A percentile compares a stretch with the other conserved stretches of the same genome.
phyloP scores from a whole-genome alignment of 2,797 vertebrate genomes.

The Fistularia commersonii region DNA sequence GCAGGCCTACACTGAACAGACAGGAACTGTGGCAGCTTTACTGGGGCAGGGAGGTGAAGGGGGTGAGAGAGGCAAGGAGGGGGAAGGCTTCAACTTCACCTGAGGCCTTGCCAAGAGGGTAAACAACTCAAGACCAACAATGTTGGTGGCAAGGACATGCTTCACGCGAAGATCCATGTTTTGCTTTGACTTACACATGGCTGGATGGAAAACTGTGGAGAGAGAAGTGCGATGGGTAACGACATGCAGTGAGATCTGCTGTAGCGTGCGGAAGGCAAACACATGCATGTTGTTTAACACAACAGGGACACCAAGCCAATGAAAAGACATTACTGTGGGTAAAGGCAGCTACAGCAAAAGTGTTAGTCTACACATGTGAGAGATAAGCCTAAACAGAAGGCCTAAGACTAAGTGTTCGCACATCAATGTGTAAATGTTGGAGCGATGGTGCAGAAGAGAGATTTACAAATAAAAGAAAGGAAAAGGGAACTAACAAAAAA shows the following conservation, averaged over 20 bases:
- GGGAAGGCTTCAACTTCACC: conserved; percentile 41
- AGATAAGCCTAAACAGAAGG: conserved; percentile 55
- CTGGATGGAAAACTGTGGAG: conserved; percentile 45
- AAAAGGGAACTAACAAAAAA: conserved; percentile 28
- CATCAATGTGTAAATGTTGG: conserved; percentile 42
- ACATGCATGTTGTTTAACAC: conserved; percentile 67
- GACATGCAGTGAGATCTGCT: conserved; percentile 49
- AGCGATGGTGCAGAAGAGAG: conserved; percentile 45
- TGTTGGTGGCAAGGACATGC: conserved; percentile 65
- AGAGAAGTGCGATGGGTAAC: conserved; percentile 47
- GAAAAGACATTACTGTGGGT: conserved; percentile 64
- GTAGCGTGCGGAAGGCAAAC: conserved; percentile 61
- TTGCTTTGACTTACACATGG: conserved; percentile 52
- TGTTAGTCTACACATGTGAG: conserved; percentile 56
- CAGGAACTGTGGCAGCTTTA: conserved; percentile 81
- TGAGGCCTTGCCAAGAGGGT: conserved; percentile 57
- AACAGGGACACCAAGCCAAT: conserved; percentile 63
- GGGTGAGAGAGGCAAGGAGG: conserved; percentile 37
- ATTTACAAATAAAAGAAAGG: conserved; percentile 12
- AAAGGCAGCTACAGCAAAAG: conserved; percentile 53
- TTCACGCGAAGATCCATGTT: conserved; percentile 54
- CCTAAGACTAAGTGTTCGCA: conserved; percentile 55
- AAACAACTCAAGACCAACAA: conserved; percentile 67
- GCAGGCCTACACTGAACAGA: conserved; percentile 80
- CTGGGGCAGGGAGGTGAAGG: conserved; percentile 62